Base-by-base conservation (phyloP, 64 coral and sea anemone species). In the Stichodactyla mertensii region DNA sequence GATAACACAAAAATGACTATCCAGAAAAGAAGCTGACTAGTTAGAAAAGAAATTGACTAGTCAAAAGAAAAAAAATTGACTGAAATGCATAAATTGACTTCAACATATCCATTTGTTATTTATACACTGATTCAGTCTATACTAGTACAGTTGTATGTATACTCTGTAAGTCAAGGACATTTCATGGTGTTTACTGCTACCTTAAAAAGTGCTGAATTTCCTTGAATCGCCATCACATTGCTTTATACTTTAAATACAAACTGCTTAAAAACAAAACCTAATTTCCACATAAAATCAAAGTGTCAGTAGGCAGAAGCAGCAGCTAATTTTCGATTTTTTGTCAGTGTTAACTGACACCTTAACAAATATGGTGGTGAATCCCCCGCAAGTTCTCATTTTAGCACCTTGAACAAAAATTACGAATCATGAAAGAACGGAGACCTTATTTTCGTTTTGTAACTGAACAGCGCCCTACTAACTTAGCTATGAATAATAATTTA, bases 311-410 rank as follows among this genome's bases (percentile, higher is more conserved):
- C 10, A 31, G 27, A 10, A 26, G 4, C 24, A 74, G 54, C 9
- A 45, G 51, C 51, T 51, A 45, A 81, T 81, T 15, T 81, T 81
- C 6, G 77, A 45, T 45, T 45, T 45, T 45, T 45, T 45, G 36
- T 45, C 36, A 45, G 53, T 53, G 78, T 81, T 81, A 15, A 81
- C 51, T 54, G 78, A 45, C 54, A 53, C 78, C 78, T 81, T 81
- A 81, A 81, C 52, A 51, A 81, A 52, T 14, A 74, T 31, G 24
- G 24, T 26, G 22, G 10, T 19, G 23, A 11, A 74, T 36, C 24
- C 10, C 11, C 69, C 0, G 69, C n/a, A n/a, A 2, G 69, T 23
- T 27, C 69, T 11, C 7, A 74, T 2, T 31, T n/a, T 23, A 74
- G 12, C 22, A 31, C 10, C 12, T 26, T 31, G 22, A 0, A 31